Evolutionary conservation across 2,113 vertebrate genomes (phyloP).

Genomic region (Phalacrocorax aristotelis): DNA sequence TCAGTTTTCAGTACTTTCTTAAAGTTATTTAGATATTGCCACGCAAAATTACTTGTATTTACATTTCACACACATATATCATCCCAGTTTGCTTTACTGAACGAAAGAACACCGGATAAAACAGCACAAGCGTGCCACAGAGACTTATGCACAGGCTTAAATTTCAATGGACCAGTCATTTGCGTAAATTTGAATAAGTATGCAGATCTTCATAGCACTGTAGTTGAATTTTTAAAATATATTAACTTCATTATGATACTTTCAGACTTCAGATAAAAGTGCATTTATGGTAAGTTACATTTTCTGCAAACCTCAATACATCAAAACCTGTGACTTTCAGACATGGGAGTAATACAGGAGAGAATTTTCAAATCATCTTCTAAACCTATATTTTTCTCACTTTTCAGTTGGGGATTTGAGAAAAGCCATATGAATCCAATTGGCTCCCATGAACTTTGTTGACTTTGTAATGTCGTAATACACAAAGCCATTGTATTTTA

Average conservation of each 20-base stretch:
- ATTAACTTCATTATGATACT: slow-evolving; percentile 2
- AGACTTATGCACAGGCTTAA: slow-evolving; percentile 2
- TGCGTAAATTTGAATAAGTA: slow-evolving; percentile 22
- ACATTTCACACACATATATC: neutral
- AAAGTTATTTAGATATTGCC: neutral
- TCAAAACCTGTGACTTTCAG: neutral
- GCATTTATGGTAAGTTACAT: neutral
- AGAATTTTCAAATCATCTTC: neutral
- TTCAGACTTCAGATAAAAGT: neutral
- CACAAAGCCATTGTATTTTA: neutral
- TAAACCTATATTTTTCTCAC: neutral
- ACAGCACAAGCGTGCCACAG: neutral
- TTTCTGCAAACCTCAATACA: neutral
- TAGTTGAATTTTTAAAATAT: neutral
- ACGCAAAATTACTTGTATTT: slow-evolving; percentile 13
- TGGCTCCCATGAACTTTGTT: neutral
- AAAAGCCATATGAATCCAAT: neutral
- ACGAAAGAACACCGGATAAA: slow-evolving; percentile 17
- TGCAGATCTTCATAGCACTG: neutral
- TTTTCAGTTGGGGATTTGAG: neutral
- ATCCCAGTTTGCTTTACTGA: neutral
- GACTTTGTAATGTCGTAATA: neutral
- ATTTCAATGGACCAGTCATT: neutral
- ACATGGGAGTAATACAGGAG: neutral
- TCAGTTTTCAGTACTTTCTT: neutral